phyloP scores from a whole-genome alignment of 2,888 invertebrate genomes.

The Parnassius orleans region DNA sequence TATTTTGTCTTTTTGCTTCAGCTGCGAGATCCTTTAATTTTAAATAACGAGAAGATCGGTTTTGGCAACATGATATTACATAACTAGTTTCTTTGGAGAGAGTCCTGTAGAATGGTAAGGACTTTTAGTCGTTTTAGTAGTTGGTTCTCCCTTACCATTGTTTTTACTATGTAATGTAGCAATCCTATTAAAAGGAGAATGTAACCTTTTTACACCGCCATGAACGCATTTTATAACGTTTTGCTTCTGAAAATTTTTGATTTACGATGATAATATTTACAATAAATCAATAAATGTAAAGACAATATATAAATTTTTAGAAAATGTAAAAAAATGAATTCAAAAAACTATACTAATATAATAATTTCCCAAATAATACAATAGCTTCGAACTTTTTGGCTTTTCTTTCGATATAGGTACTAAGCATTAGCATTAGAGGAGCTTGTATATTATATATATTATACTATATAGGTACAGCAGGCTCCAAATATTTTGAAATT shows the following conservation, averaged over 20 bases:
- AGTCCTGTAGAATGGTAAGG: slow-evolving; percentile 44
- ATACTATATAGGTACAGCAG: no score
- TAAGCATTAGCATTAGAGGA: no score
- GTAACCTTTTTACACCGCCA: slow-evolving; percentile 40
- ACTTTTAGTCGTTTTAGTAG: slow-evolving; percentile 33
- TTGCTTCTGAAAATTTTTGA: slow-evolving; percentile 36
- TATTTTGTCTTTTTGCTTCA: slow-evolving; percentile 69
- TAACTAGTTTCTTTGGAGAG: slow-evolving; percentile 60
- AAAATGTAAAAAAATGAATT: no score
- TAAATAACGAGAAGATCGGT: slow-evolving; percentile 47
- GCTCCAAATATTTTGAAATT: no score
- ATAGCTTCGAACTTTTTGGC: no score
- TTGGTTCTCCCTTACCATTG: slow-evolving; percentile 20
- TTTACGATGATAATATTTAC: no score
- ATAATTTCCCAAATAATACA: no score
- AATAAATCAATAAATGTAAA: no score
- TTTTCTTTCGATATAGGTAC: no score
- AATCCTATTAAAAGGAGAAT: slow-evolving; percentile 45
- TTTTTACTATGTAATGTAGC: slow-evolving; percentile 24
- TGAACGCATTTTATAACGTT: slow-evolving; percentile 33
- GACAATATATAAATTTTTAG: no score
- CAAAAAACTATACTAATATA: no score
- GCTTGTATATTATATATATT: no score
- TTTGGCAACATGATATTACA: slow-evolving; percentile 58
- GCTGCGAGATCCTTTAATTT: slow-evolving; percentile 68